Base-by-base conservation (phyloP, 1,140 invertebrate genomes). In the Pygmarrhopalites habei region DNA sequence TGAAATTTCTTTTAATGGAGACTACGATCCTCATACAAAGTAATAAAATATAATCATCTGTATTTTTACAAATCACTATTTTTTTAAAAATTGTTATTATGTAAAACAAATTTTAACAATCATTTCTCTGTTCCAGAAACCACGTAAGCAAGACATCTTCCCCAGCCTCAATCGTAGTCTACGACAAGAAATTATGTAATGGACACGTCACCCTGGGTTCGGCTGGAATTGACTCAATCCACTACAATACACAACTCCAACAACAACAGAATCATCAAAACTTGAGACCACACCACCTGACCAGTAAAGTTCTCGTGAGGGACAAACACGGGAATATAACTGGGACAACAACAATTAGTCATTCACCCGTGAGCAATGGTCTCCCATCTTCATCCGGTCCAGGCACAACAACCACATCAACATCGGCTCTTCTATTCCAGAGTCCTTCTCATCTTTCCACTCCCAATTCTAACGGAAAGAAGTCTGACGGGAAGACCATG, bases 301-400 rank as follows among this genome's bases (percentile, higher is more conserved):
- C 32, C n/a, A 23, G 49, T 28, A 52, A 52, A 56, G 39, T 46
- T 47, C 23, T 46, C 25, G 60, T 55, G 21, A 52, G 60, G 57
- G 60, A 62, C 28, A 62, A 62, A 43, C 30, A 53, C 52, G 60
- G 53, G 28, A 57, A 51, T 51, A 32, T 56, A 56, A 30, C 60
- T 23, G 52, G 51, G 25, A 25, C 44, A 47, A 5, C 49, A 52
- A 52, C n/a, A 26, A 26, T 14, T n/a, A 26, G 14, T 26, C 4
- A 14, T 25, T 28, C 5, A n/a, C 43, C 28, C 25, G 44, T 49
- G 28, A 62, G 53, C 43, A 56, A 56, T 62, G 60, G 60, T 56
- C 46, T 53, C 41, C 59, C 52, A 43, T 46, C 4, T 46, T 55
- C 51, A 5, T 52, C 7, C n/a, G n/a, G 39, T 32, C 58, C 23